Evolutionary conservation across 2,113 vertebrate genomes (phyloP), one percentile per base, ranked within the genome.

Genomic region (Otus sunia): DNA sequence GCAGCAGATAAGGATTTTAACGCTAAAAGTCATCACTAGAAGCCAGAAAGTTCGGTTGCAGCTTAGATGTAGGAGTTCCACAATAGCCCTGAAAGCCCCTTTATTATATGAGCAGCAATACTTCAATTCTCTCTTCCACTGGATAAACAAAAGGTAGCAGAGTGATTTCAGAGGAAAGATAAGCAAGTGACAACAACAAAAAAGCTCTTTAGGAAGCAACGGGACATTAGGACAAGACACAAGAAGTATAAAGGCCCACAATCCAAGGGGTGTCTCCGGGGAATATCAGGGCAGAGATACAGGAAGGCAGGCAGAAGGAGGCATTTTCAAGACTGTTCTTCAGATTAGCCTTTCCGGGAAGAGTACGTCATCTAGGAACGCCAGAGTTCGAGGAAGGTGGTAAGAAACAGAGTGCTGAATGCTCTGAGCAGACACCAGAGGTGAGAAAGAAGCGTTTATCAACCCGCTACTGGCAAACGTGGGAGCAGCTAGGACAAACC

Each of bases 401-500:
- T 58, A 20, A 58, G 67, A 79, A 81, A 58, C 6, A 30, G 43
- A 27, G 49, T 3, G 17, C 32, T 5, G 67, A 72, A 71, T 21
- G n/a, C 85, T 59, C 43, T 5, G 18, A 59, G 73, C 37, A 72
- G 77, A 26, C 58, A 68, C 23, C 39, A 37, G 78, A 34, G 62
- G 71, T 8, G 58, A 76, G 62, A 56, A 47, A 34, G 66, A 62
- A 66, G 37, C 1, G 5, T 67, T 69, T 60, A 55, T 37, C 52
- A 53, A 2, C 29, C 32, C 0, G 1, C 56, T 58, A 9, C 60
- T 34, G 55, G 68, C 34, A 60, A 67, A 45, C 3, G 1, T 15
- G 29, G 83, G 18, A 71, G 78, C 76, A 58, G 69, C 34, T 10
- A 12, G 30, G 55, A 27, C 4, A 1, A 59, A 30, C 50, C 16